These are phyloP conservation scores for Leptinotarsa peninsularis DNA, from an alignment of 2,888 invertebrate species.

Conservation along the genomic window DNA sequence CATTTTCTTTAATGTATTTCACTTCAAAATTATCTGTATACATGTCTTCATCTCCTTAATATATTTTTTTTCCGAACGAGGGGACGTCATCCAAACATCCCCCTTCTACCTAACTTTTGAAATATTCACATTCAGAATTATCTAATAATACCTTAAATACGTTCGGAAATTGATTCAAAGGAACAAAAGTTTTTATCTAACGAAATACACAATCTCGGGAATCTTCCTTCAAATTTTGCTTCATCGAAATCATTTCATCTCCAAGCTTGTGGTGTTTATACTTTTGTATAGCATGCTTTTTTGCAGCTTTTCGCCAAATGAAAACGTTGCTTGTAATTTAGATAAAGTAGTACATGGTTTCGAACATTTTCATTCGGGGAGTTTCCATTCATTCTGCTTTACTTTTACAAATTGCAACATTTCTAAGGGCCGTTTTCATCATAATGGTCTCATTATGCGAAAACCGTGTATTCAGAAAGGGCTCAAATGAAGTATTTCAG, in stretches of 20 bases:
- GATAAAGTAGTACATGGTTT: conserved; percentile 56
- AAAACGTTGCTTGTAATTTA: conserved; percentile 59
- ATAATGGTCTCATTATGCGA: conserved; percentile 45
- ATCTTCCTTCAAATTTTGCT: conserved; percentile 5
- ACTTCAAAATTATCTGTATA: too few species aligned
- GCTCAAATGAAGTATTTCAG: conserved; percentile 19
- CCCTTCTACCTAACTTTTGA: too few species aligned
- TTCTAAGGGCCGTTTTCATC: conserved; percentile 51
- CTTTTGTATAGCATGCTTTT: conserved; percentile 50
- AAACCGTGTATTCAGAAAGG: conserved; percentile 28
- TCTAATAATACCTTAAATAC: too few species aligned
- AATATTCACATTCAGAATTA: too few species aligned
- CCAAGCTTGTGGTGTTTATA: conserved; percentile 53
- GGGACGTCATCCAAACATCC: too few species aligned
- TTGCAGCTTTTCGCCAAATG: conserved; percentile 57
- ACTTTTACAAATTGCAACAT: conserved; percentile 61
- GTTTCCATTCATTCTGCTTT: conserved; percentile 55
- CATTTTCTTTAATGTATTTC: too few species aligned
- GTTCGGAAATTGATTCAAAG: not conserved
- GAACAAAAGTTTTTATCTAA: not conserved
- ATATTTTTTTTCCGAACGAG: too few species aligned
- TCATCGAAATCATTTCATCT: conserved; percentile 53
- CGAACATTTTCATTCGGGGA: conserved; percentile 47
- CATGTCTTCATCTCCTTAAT: too few species aligned
- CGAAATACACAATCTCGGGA: not conserved